Evolutionary conservation across 2,888 invertebrate species (phyloP), one percentile per base, ranked within the genome.

Genomic region (Andrena haemorrhoa): DNA sequence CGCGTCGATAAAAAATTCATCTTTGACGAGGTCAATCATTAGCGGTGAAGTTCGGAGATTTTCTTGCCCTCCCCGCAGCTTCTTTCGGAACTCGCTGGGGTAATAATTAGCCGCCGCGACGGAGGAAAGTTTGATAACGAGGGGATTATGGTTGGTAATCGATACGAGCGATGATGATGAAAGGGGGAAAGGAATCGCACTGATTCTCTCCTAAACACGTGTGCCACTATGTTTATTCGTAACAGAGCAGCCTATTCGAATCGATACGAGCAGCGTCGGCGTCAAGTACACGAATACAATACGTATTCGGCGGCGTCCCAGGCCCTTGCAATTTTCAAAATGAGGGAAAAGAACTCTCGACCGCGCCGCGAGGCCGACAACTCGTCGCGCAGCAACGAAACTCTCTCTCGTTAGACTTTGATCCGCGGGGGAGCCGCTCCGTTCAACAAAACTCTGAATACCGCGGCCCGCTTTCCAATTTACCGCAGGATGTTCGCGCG

Each of bases 391-490:
- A 16, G 69, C 35, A 58, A 41, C 41, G 53, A n/a, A 53, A 56
- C 60, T 60, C 49, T 60, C 49, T 51, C 72, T 80, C 78, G 66
- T 63, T 71, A 66, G 53, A 66, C 79, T 79, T 82, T 71, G 79
- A 82, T 82, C 74, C 70, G 53, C 20, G 66, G 33, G 26, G 56
- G 35, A 29, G 10, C 20, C 10, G 26, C 49, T 63, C 72, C 26
- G 33, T 23, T 70, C 70, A 64, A 69, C 63, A 71, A 74, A 79
- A 64, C 31, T 20, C 33, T 26, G 75, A 63, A 72, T 80, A 53
- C 66, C 75, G 10, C 23, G 35, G 75, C 23, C 53, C 31, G 64
- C 65, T 76, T 68, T 76, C 53, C 81, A 82, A 82, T 82, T 82
- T 82, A 80, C 65, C 75, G 66, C 33, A 31, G 51, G 51, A 69